phyloP scores from a whole-genome alignment of 2,888 invertebrate species.

The Ophion ventricosus region DNA sequence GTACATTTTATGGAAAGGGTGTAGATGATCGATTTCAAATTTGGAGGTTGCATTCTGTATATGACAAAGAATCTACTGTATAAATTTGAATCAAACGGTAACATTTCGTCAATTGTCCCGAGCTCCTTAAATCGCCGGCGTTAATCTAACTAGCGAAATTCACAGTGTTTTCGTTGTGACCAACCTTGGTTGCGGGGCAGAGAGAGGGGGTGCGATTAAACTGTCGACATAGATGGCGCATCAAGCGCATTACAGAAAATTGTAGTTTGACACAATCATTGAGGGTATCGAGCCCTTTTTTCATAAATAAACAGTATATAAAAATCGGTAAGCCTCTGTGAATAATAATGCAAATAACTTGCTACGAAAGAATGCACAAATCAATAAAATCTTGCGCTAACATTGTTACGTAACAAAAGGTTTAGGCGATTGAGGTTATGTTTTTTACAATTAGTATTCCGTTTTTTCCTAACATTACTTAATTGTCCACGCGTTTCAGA shows the following conservation, averaged over 20 bases:
- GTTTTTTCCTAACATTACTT: background rate
- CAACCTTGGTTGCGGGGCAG: no score
- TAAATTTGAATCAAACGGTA: no score
- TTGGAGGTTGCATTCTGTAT: no score
- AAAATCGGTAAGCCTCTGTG: background rate
- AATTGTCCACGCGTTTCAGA: conserved; percentile 6
- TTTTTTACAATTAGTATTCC: background rate
- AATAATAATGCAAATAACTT: background rate
- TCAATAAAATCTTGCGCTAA: background rate
- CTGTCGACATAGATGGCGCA: conserved; percentile 7
- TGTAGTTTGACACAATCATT: conserved; percentile 6
- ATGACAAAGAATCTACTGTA: no score
- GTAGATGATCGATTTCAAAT: no score
- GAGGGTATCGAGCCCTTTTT: background rate
- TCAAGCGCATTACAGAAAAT: background rate
- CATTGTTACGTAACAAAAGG: conserved; percentile 17
- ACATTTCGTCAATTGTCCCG: no score
- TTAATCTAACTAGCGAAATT: no score
- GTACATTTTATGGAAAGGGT: no score
- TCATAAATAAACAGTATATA: background rate
- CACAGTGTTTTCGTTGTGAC: no score
- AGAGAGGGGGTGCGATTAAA: background rate
- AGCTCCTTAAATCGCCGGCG: no score
- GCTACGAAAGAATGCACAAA: background rate
- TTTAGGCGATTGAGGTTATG: conserved; percentile 7